phyloP scores from a whole-genome alignment of 1,140 invertebrate species.

The Brachionus manjavacas region DNA sequence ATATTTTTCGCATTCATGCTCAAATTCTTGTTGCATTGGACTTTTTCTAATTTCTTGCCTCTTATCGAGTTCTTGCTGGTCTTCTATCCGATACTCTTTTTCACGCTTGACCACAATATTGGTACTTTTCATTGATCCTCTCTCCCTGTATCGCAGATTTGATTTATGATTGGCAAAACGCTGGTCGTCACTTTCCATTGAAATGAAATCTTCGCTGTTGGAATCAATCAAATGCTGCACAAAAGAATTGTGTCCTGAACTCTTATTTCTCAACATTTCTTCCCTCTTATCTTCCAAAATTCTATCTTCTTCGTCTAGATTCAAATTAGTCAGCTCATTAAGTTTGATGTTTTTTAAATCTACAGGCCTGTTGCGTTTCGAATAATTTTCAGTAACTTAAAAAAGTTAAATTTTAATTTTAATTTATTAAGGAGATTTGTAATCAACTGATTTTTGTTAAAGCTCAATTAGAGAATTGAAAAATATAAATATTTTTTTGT shows the following conservation, averaged over 20 bases:
- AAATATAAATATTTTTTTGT: too few relatives aligned
- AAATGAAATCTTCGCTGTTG: neutral
- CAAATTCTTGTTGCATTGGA: neutral
- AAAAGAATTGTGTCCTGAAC: neutral
- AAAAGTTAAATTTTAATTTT: neutral
- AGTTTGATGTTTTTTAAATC: neutral
- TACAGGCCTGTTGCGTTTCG: neutral
- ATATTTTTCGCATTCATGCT: neutral
- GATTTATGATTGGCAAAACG: neutral
- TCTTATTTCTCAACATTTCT: neutral
- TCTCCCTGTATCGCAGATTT: neutral
- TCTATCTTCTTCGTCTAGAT: neutral
- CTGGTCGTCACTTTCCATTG: neutral
- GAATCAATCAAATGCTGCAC: neutral
- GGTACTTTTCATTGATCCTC: neutral
- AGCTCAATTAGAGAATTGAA: too few relatives aligned
- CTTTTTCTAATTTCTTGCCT: neutral
- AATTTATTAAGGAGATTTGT: too few relatives aligned
- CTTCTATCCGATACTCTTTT: neutral
- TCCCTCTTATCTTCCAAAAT: neutral
- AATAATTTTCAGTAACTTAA: neutral
- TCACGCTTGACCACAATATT: neutral
- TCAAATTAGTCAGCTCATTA: neutral
- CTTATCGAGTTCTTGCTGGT: neutral
- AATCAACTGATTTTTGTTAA: too few relatives aligned